These are phyloP conservation scores for Glaucomys volans DNA, from an alignment of 2,113 vertebrate genomes.

Conservation along the genomic window DNA sequence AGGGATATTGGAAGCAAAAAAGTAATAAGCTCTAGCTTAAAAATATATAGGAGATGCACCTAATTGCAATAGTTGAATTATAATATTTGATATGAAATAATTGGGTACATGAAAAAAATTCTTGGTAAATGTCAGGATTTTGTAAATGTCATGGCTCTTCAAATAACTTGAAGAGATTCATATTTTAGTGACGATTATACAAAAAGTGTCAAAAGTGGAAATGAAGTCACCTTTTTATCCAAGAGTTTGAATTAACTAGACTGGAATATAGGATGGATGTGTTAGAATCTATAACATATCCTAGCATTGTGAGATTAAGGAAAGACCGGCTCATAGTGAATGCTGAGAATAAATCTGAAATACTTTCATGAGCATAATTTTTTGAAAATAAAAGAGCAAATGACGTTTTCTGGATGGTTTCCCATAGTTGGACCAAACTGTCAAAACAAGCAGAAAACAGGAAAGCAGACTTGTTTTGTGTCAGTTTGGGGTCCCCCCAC, in stretches of 20 bases:
- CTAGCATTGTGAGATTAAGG: neutral
- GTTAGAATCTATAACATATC: neutral
- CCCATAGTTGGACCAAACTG: neutral
- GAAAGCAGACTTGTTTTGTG: neutral
- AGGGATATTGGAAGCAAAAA: neutral
- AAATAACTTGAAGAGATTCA: neutral
- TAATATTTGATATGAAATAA: constrained; percentile 7
- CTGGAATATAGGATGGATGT: neutral
- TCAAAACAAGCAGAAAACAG: neutral
- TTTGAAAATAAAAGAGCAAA: neutral
- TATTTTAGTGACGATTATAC: neutral
- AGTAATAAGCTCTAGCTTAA: neutral
- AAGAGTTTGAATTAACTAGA: neutral
- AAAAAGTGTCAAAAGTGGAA: neutral
- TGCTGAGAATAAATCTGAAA: neutral
- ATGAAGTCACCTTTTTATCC: neutral
- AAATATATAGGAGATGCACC: neutral
- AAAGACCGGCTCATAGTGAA: neutral
- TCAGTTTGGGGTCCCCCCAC: neutral
- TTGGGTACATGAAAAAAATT: neutral
- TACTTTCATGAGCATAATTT: neutral
- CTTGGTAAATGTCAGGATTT: neutral
- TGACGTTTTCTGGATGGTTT: neutral
- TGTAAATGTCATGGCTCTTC: neutral
- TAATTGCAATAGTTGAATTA: neutral